phyloP scores from a whole-genome alignment of 92 coral and sea anemone species.

The Scolanthus callimorphus region DNA sequence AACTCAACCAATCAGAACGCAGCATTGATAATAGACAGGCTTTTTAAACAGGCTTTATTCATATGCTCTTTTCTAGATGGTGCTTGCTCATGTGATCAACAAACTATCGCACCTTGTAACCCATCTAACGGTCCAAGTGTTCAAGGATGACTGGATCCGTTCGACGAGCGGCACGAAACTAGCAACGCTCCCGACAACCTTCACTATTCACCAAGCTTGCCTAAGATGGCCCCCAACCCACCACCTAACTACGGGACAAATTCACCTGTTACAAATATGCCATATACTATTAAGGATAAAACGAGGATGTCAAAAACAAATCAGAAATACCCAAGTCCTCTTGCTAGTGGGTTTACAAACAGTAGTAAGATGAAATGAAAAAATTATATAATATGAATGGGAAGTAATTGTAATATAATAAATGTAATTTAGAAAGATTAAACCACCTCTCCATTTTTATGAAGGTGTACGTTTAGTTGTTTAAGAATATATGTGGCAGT shows the following conservation, averaged over 20 bases:
- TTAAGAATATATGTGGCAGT: too few relatives aligned
- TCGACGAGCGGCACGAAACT: constrained; percentile 70
- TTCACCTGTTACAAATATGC: neutral
- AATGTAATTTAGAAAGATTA: too few relatives aligned
- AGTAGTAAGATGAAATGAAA: constrained; percentile 19
- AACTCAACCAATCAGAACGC: too few relatives aligned
- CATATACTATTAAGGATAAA: neutral
- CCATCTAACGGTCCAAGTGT: constrained; percentile 87
- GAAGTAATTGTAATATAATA: too few relatives aligned
- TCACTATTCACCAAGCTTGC: constrained; percentile 46
- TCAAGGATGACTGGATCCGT: constrained; percentile 97
- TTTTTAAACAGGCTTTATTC: too few relatives aligned
- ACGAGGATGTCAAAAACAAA: neutral
- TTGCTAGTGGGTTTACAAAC: constrained; percentile 5
- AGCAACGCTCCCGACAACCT: constrained; percentile 50
- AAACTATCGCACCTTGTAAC: constrained; percentile 78
- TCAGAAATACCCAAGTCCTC: constrained; percentile 18
- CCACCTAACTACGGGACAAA: neutral
- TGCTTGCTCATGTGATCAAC: constrained; percentile 95
- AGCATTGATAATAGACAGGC: too few relatives aligned
- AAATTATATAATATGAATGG: too few relatives aligned
- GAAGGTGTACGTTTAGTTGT: too few relatives aligned
- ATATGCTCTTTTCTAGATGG: constrained; percentile 76
- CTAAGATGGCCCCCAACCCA: constrained; percentile 21
- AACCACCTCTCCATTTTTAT: too few relatives aligned